Base-by-base conservation (phyloP, 2,888 invertebrate genomes). In the Drosophila colorata region DNA sequence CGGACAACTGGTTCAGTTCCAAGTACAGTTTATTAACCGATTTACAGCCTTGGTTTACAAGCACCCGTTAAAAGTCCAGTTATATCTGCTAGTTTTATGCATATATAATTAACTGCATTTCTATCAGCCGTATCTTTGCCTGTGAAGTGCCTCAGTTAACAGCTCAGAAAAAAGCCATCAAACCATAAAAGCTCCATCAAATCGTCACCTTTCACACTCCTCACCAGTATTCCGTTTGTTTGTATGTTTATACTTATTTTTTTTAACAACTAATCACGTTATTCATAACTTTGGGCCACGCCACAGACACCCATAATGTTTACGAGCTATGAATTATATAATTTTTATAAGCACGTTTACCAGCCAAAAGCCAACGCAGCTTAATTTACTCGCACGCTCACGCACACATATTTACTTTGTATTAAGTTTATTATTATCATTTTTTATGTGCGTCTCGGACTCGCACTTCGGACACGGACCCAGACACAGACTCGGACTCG, bases 341-440 rank as follows among this genome's bases (percentile, higher is more conserved):
- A 88, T 85, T 87, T 82, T 80, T 80, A 84, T 81, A 87, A 77
- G 85, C 89, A 85, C 87, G 81, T 88, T 86, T 38, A 51, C 28
- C 46, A 58, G 80, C 64, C 68, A 70, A 69, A 71, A 69, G 85
- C 66, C 59, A 74, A 74, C 74, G 69, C 65, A 69, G 85, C 87
- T 81, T 84, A 81, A 88, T 86, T 86, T 77, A 87, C 85, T 81
- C 79, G 68, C 72, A 88, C 84, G 69, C 84, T 63, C 80, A 74
- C 83, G 64, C 80, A 81, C 67, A 82, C 80, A 83, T 83, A 78
- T 88, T 83, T 80, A 87, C 84, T 75, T 87, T 84, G 80, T 86
- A 76, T 88, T 72, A 84, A 88, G 87, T 87, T 87, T 83, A 84
- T 85, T 88, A 85, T 85, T 80, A 85, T 88, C 88, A 88, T 88